These are phyloP conservation scores for Cerastis leucographa DNA, from an alignment of 2,888 invertebrate species.

Conservation along the genomic window DNA sequence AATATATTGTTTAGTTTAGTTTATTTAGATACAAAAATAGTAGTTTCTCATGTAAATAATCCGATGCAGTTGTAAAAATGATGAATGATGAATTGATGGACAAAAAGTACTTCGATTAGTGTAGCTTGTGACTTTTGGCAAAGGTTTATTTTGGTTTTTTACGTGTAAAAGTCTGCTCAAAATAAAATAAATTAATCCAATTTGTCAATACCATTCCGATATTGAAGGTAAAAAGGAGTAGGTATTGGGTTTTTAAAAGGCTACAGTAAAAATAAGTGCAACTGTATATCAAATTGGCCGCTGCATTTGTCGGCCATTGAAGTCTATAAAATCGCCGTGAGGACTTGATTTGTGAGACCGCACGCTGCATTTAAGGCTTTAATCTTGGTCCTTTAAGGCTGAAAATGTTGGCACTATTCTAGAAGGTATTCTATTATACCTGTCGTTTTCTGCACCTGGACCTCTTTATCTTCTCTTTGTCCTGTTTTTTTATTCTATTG, in stretches of 20 bases:
- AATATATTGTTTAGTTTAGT: neutral
- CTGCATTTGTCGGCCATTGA: slow-evolving; percentile 19
- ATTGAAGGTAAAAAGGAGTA: neutral
- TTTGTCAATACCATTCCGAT: neutral
- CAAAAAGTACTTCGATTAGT: neutral
- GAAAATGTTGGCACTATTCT: slow-evolving; percentile 12
- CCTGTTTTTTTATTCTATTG: neutral
- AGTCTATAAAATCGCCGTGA: slow-evolving; percentile 19
- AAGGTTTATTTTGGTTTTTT: neutral
- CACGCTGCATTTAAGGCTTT: slow-evolving; percentile 9
- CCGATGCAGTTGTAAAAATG: neutral
- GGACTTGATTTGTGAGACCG: slow-evolving; percentile 41
- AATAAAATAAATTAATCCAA: neutral
- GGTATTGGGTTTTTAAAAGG: neutral
- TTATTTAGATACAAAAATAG: neutral
- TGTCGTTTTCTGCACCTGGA: neutral
- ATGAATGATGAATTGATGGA: too few relatives aligned
- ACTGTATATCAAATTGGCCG: slow-evolving; percentile 31
- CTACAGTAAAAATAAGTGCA: slow-evolving; percentile 23
- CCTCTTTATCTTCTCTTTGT: too few relatives aligned
- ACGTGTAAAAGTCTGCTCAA: neutral
- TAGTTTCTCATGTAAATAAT: neutral
- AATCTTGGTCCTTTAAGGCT: neutral
- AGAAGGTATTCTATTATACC: neutral
- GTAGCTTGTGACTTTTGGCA: neutral